phyloP scores from a whole-genome alignment of 1,140 invertebrate species.

The Archivesica marissinica region DNA sequence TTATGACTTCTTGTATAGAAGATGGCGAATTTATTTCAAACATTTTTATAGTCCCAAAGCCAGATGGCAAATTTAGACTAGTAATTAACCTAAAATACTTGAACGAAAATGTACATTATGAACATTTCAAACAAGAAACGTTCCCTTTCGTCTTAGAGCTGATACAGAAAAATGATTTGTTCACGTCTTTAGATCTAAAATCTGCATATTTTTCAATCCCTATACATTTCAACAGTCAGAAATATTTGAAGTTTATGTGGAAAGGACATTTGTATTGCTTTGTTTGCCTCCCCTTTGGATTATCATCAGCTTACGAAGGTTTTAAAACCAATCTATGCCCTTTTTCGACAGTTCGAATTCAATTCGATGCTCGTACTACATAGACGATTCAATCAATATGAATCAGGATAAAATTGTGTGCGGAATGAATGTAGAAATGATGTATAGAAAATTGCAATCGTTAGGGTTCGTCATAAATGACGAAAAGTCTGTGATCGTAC shows the following conservation, averaged over 20 bases:
- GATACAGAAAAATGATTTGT: constrained; percentile 48
- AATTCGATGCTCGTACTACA: constrained; percentile 54
- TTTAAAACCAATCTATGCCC: constrained; percentile 59
- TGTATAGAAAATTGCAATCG: background rate
- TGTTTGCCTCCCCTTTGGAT: constrained; percentile 14
- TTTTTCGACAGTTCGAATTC: constrained; percentile 1
- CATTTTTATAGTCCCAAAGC: constrained; percentile 54
- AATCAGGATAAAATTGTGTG: background rate
- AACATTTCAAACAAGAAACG: constrained; percentile 60
- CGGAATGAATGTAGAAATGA: background rate
- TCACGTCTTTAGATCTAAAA: background rate
- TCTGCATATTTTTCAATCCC: constrained; percentile 49
- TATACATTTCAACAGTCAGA: constrained; percentile 11
- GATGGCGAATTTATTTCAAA: constrained; percentile 56
- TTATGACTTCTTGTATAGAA: background rate
- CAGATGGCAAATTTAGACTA: constrained; percentile 45
- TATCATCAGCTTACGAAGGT: constrained; percentile 41
- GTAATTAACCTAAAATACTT: constrained; percentile 63
- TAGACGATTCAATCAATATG: constrained; percentile 58
- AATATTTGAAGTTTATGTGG: constrained; percentile 24
- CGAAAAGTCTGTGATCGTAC: constrained; percentile 58
- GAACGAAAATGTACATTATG: constrained; percentile 59
- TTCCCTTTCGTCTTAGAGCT: constrained; percentile 26
- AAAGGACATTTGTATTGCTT: background rate
- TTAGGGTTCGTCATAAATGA: background rate